These are phyloP conservation scores for Atta texana DNA, from an alignment of 1,140 invertebrate genomes.

Conservation along the genomic window DNA sequence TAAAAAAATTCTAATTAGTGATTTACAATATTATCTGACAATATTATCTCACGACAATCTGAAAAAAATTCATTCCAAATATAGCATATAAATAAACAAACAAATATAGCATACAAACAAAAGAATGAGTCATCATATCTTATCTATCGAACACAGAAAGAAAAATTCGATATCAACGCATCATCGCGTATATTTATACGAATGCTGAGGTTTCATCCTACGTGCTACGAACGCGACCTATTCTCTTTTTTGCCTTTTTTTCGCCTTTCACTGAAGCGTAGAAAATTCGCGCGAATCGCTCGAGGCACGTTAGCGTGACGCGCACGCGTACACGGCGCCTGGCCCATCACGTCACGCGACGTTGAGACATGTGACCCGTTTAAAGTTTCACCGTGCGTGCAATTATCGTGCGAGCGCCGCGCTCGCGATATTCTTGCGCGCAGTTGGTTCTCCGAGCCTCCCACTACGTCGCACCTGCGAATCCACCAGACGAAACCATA, in stretches of 20 bases:
- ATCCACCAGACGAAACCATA: not conserved
- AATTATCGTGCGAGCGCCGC: slow-evolving; percentile 21
- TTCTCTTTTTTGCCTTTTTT: not conserved
- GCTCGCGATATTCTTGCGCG: not conserved
- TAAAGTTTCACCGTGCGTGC: slow-evolving; percentile 60
- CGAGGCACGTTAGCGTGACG: not conserved
- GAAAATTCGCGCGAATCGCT: not conserved
- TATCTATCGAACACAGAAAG: not conserved
- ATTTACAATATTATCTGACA: too few relatives aligned
- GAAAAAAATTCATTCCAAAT: not conserved
- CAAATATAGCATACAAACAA: too few relatives aligned
- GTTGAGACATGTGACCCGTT: slow-evolving; percentile 68
- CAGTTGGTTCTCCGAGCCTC: not conserved
- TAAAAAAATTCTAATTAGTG: not conserved
- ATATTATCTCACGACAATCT: not conserved
- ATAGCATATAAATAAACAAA: slow-evolving; percentile 2
- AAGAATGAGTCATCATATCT: slow-evolving; percentile 11
- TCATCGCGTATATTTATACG: not conserved
- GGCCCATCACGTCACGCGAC: not conserved
- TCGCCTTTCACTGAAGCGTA: not conserved
- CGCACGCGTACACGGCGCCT: not conserved
- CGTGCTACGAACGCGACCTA: not conserved
- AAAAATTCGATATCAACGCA: not conserved
- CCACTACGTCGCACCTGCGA: slow-evolving; percentile 18
- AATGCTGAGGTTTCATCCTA: not conserved